Evolutionary conservation across 2,113 vertebrate genomes (phyloP).

Genomic region (Gorsachius goisagi): DNA sequence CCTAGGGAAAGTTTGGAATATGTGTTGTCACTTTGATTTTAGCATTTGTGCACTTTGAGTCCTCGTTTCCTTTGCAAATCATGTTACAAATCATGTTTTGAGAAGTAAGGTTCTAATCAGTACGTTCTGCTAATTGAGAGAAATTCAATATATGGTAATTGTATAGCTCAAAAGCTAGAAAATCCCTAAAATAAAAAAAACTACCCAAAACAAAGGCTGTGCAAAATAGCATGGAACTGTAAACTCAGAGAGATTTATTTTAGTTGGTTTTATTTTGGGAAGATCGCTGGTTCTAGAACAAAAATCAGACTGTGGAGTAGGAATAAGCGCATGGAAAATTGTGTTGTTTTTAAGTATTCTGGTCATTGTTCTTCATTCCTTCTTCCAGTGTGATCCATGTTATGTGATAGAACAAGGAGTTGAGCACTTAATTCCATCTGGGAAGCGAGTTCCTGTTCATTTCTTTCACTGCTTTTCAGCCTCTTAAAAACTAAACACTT

Average conservation of each 20-base stretch:
- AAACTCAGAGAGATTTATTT: neutral
- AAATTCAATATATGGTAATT: neutral
- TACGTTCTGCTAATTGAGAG: neutral
- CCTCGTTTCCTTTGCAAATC: neutral
- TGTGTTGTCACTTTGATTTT: neutral
- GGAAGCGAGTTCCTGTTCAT: neutral
- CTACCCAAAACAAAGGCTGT: neutral
- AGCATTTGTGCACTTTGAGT: neutral
- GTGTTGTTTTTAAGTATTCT: neutral
- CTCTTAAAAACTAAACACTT: neutral
- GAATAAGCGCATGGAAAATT: neutral
- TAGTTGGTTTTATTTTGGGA: neutral
- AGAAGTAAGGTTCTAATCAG: neutral
- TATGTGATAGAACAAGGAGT: neutral
- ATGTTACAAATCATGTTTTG: neutral
- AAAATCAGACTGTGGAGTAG: neutral
- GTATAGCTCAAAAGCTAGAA: neutral
- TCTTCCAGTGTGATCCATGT: neutral
- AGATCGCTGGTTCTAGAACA: neutral
- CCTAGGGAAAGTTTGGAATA: neutral
- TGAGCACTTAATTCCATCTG: neutral
- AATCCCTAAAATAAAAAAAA: accelerated
- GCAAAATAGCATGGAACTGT: neutral
- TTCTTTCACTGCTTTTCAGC: neutral
- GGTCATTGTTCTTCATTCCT: neutral